Percentiles rank a stretch among this genome's conserved stretches.
These are phyloP conservation scores for Podilymbus podiceps DNA, from an alignment of 2,113 vertebrate genomes.

Conservation along the genomic window DNA sequence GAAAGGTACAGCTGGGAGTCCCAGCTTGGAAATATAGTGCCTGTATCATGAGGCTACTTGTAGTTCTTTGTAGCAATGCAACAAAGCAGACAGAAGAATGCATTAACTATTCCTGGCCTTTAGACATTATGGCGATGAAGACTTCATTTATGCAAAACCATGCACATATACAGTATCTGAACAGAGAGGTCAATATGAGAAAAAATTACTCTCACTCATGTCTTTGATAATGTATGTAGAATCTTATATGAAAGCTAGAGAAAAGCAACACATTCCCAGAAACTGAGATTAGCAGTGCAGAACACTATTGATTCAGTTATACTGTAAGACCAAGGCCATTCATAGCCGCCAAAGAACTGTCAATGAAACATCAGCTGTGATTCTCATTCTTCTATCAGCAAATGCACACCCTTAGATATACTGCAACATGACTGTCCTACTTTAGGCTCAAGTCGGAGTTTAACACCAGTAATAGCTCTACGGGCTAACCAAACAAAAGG, in stretches of 20 bases:
- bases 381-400: neutral
- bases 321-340: neutral
- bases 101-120: neutral
- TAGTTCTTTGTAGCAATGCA: neutral
- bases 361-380: neutral
- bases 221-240: neutral
- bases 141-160: neutral
- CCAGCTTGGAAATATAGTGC: neutral
- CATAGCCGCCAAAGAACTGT: neutral
- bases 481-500: neutral
- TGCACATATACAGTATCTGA: neutral
- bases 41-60: neutral
- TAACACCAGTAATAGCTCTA: too few species aligned
- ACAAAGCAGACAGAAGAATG: neutral
- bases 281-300: neutral
- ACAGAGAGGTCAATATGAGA: neutral
- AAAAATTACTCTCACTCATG: neutral
- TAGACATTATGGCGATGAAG: neutral
- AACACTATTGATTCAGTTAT: neutral
- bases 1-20: neutral
- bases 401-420: neutral
- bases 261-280: neutral
- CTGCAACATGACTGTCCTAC: fast-evolving
- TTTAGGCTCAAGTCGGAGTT: neutral
- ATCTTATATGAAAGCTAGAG: neutral